These are phyloP conservation scores for Gallinago media DNA, from an alignment of 2,113 vertebrate species.

Conservation along the genomic window DNA sequence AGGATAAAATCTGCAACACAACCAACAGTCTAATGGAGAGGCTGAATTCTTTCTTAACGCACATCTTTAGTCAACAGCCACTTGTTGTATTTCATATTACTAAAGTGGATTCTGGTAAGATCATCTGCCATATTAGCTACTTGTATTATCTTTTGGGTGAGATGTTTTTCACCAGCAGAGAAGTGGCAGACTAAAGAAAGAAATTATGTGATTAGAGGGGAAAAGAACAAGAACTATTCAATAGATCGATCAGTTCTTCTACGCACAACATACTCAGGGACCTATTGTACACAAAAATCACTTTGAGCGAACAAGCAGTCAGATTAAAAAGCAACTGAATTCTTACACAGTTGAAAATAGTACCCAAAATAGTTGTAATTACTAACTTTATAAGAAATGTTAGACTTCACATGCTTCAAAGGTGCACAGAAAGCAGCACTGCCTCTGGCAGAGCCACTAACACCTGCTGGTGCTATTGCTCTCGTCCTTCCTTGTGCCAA, in stretches of 20 bases:
- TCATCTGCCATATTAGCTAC: background rate
- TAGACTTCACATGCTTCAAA: background rate
- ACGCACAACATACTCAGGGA: background rate
- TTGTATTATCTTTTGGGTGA: background rate
- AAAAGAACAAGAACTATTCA: background rate
- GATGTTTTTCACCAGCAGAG: background rate
- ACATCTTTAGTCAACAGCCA: background rate
- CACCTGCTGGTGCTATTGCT: background rate
- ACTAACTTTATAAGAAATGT: background rate
- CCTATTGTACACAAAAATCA: background rate
- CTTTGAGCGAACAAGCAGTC: background rate
- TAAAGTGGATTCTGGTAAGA: background rate
- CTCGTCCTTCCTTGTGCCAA: background rate
- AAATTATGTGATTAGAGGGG: background rate
- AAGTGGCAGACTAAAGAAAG: background rate
- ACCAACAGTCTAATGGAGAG: background rate
- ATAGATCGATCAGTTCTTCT: background rate
- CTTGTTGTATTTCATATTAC: background rate
- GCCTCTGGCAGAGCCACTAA: background rate
- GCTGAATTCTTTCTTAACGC: background rate
- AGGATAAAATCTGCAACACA: background rate
- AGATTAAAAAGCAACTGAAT: background rate
- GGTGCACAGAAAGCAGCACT: background rate
- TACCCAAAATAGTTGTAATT: background rate
- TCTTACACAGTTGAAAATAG: background rate